Conservation (phyloP, 30 jellyfish, hydroid and myxozoan genomes). For the Turritopsis dohrnii region DNA sequence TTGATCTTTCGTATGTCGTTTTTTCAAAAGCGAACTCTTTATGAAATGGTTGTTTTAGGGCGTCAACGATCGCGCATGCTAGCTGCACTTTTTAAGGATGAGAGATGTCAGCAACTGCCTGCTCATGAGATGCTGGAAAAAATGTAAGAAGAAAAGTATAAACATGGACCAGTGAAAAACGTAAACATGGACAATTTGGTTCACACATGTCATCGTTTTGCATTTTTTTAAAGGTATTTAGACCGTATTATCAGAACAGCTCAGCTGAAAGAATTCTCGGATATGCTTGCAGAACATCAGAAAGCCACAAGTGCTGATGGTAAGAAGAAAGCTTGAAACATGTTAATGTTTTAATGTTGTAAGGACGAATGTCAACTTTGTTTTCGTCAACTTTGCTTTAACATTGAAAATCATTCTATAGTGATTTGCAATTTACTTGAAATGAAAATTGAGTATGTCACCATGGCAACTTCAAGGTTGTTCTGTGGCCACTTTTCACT, state of each 20-base stretch:
- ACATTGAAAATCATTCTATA: too few species aligned
- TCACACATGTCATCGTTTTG: not conserved
- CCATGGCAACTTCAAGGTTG: too few species aligned
- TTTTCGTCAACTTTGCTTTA: not conserved
- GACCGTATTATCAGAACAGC: conserved; percentile 76
- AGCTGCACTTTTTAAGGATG: conserved; percentile 77
- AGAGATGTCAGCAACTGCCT: conserved; percentile 82
- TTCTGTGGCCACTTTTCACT: too few species aligned
- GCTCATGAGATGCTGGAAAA: conserved; percentile 78
- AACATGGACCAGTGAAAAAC: not conserved
- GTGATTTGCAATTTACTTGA: too few species aligned
- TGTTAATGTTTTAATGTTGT: too few species aligned
- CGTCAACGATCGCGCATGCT: conserved; percentile 87
- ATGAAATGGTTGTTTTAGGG: conserved; percentile 31
- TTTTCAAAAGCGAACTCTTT: not conserved
- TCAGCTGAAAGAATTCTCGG: conserved; percentile 67
- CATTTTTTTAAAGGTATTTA: conserved; percentile 44
- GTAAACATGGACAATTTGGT: not conserved
- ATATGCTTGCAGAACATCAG: conserved; percentile 66
- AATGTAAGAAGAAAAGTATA: conserved; percentile 46
- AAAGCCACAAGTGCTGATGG: conserved; percentile 87
- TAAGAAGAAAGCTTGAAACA: too few species aligned
- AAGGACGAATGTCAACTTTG: not conserved
- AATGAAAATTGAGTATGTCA: too few species aligned
- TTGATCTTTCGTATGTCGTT: too few species aligned